Evolutionary conservation across 2,888 invertebrate species (phyloP).

Genomic region (Tinea pellionella): DNA sequence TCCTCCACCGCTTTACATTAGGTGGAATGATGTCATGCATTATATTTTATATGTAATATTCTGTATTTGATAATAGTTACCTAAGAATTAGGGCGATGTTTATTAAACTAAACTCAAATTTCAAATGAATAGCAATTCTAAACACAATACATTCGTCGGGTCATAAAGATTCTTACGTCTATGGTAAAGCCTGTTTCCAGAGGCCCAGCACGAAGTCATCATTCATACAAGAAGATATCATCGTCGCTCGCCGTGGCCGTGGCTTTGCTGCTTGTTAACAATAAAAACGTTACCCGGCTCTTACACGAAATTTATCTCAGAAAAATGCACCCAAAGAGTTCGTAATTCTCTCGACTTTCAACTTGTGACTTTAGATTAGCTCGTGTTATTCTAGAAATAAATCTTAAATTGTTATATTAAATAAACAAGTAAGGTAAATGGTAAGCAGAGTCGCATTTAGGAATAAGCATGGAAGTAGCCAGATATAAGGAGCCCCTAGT

Average conservation of each 20-base stretch:
- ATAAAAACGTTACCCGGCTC: slow-evolving; percentile 65
- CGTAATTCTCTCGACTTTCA: slow-evolving; percentile 15
- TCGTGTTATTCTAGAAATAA: background rate
- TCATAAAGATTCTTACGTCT: slow-evolving; percentile 21
- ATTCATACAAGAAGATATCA: slow-evolving; percentile 67
- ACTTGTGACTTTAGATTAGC: background rate
- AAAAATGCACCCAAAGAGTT: slow-evolving; percentile 35
- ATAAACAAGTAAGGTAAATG: too few species aligned
- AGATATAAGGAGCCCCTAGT: too few species aligned
- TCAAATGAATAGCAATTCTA: too few species aligned
- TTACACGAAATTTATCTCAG: slow-evolving; percentile 57
- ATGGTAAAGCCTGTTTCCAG: slow-evolving; percentile 53
- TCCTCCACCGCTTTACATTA: too few species aligned
- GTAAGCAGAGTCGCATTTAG: too few species aligned
- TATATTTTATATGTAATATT: too few species aligned
- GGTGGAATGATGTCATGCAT: too few species aligned
- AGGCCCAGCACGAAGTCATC: slow-evolving; percentile 67
- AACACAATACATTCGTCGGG: too few species aligned
- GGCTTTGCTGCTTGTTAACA: slow-evolving; percentile 62
- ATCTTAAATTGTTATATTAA: background rate
- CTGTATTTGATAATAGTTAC: too few species aligned
- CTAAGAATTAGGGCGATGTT: too few species aligned
- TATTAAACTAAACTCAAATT: too few species aligned
- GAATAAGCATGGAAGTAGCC: too few species aligned
- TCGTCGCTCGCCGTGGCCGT: slow-evolving; percentile 59